Conservation (phyloP, 2,113 vertebrate species). For the Charadrius vociferus region DNA sequence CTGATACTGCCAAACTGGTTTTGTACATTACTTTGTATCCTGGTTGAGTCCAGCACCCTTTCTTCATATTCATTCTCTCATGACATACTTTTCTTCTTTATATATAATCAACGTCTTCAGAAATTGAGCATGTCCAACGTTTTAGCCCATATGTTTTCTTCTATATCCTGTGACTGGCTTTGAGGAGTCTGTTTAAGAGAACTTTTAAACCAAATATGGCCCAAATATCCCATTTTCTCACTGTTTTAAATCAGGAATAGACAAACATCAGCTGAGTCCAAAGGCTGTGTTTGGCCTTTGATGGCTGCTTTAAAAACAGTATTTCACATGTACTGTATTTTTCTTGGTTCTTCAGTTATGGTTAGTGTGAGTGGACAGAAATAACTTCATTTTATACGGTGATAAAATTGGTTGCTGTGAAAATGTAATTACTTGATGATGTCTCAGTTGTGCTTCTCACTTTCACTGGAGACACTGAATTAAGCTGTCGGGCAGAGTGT, state of each 20-base stretch:
- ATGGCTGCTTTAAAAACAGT: not conserved
- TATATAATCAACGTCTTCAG: not conserved
- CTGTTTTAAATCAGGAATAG: not conserved
- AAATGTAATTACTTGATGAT: constrained; percentile 32
- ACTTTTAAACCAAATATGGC: not conserved
- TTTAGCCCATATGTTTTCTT: not conserved
- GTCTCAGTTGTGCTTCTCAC: not conserved
- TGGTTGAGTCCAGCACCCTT: not conserved
- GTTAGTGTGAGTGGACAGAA: not conserved
- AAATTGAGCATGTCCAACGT: not conserved
- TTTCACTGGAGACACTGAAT: not conserved
- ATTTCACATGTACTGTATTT: not conserved
- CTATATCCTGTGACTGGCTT: not conserved
- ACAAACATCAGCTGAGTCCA: not conserved
- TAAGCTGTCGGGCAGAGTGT: not conserved
- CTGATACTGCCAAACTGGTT: not conserved
- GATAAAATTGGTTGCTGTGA: constrained; percentile 21
- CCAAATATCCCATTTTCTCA: not conserved
- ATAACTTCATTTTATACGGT: not conserved
- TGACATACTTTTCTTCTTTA: not conserved
- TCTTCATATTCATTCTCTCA: not conserved
- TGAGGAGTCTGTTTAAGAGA: not conserved
- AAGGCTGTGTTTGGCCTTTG: not conserved
- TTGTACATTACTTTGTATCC: not conserved
- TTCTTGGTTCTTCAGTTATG: not conserved